Base-by-base conservation (phyloP, 2,888 invertebrate genomes). In the Masnerella sp. region DNA sequence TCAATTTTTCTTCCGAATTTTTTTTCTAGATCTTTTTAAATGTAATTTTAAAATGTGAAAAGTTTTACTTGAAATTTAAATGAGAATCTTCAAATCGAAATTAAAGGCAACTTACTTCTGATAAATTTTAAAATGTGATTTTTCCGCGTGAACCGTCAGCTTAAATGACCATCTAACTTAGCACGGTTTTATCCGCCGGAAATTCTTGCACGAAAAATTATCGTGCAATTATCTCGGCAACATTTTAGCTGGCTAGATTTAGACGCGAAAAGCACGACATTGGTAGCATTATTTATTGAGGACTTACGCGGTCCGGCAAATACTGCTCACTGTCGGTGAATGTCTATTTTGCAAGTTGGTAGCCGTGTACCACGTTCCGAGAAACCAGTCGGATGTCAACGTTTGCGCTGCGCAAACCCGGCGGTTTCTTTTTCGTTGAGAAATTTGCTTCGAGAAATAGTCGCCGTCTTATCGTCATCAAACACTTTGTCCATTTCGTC, bases 321-420 rank as follows among this genome's bases (percentile, higher is more conserved):
- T 77, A 77, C 71, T 69, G 49, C 20, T 69, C 77, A 77, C 77
- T 79, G 77, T 79, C 80, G 76, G 65, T 79, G 78, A 76, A 77
- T 78, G 79, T 76, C 79, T 81, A 82, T 82, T 82, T 82, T 82
- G 83, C 82, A 83, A 83, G 73, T 74, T 77, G 77, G 78, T 78
- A 78, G 77, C 77, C 76, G 69, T 78, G 75, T 77, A 68, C 65
- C 59, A 65, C 49, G 73, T 78, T 78, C 78, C 58, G 36, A 71
- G 76, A 78, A 77, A 68, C 77, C 77, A 78, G 80, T 77, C 77
- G 75, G 77, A 75, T 73, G 77, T 68, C 71, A 74, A 68, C 72
- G 81, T 82, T 82, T 81, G 76, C 80, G 74, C 58, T 77, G 79
- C 72, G 78, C 78, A 81, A 79, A 80, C 78, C 77, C 22, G 61